A percentile compares a stretch with the other conserved stretches of the same genome.
These are phyloP conservation scores for Cheilosia vulpina DNA, from an alignment of 2,888 invertebrate species.

Conservation along the genomic window DNA sequence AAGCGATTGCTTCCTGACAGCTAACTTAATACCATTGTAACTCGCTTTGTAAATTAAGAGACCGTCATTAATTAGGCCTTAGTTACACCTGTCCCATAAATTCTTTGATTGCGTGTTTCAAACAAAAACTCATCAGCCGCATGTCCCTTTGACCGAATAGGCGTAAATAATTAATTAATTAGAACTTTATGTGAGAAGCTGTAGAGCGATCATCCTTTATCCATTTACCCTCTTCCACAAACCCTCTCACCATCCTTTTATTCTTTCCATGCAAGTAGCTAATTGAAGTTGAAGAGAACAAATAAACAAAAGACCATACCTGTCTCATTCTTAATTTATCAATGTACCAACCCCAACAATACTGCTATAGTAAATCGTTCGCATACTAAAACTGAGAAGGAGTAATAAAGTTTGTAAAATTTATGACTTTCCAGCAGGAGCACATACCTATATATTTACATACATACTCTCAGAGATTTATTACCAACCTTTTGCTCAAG, in stretches of 20 bases:
- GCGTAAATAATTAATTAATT: conserved; percentile 53
- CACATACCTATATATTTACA: not conserved
- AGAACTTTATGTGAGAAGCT: conserved; percentile 9
- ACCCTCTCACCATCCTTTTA: conserved; percentile 19
- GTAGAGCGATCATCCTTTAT: conserved; percentile 32
- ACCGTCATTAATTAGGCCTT: no score
- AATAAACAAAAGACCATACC: conserved; percentile 38
- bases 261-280: conserved; percentile 2
- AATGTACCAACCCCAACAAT: conserved; percentile 27
- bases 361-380: conserved; percentile 46
- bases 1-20: no score
- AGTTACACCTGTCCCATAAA: conserved; percentile 2
- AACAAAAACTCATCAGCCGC: conserved; percentile 44
- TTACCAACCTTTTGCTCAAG: conserved; percentile 30
- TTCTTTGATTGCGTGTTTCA: not conserved
- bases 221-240: conserved; percentile 7
- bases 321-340: not conserved
- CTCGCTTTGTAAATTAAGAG: no score
- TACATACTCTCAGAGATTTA: conserved; percentile 32
- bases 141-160: conserved; percentile 27
- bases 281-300: conserved; percentile 49
- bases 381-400: conserved; percentile 51
- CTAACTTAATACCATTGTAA: no score
- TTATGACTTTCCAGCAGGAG: conserved; percentile 44
- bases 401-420: conserved; percentile 65